Evolutionary conservation across 2,888 invertebrate genomes (phyloP), one percentile per base, ranked within the genome.

Genomic region (Hirtodrosophila confusa): DNA sequence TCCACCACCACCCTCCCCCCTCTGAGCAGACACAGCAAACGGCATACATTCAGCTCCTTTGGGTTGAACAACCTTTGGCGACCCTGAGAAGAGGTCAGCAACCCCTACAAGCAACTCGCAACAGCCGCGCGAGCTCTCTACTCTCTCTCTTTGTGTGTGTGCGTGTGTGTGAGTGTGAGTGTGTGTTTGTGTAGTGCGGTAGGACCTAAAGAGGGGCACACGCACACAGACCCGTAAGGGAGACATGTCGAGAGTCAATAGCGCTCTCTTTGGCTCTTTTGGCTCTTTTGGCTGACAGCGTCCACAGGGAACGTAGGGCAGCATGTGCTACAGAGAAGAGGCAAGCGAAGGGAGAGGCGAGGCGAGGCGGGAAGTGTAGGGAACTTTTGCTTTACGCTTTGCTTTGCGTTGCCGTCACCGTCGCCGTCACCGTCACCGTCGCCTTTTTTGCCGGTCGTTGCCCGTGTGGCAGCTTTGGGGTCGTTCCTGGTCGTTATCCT

Each of bases 71-170:
- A 90, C 90, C 91, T 89, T 84, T 84, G 88, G 89, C 91, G 91
- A 91, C 91, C 91, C 91, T 91, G 91, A 91, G 90, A 91, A 89
- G 90, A 91, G 91, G 91, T 91, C 91, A 90, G 90, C 91, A 91
- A 91, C 91, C 91, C 90, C 90, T 88, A 89, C 82, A 63, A 57
- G 2, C 50, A 56, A 54, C 54, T 40, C 41, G 44, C 54, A 54
- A 47, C 57, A 63, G 39, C 40, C 62, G 57, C 36, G 45, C 50
- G 10, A 37, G 10, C 51, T 33, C 64, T 43, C 69, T 43, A 54
- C 41, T 24, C n/a, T 43, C 12, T 8, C 10, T 27, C 40, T 47
- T 33, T 35, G 37, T 51, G n/a, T 48, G 33, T 11, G 7, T 41
- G 29, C 11, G 29, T 35, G 37, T 51, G n/a, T 48, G 33, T 11